phyloP scores from a whole-genome alignment of 2,888 invertebrate species.

The Leptopilina drosophilae region DNA sequence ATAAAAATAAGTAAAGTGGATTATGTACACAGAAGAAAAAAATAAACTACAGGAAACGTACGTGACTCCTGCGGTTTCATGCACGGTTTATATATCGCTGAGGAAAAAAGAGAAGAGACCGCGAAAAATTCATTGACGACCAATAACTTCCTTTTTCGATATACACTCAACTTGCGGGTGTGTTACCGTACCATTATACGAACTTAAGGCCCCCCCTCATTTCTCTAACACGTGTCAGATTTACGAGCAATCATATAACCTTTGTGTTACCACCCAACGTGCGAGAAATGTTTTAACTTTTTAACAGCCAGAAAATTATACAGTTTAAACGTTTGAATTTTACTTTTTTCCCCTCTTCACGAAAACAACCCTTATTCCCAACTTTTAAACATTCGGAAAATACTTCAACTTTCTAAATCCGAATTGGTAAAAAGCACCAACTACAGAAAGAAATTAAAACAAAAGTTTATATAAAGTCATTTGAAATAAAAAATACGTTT shows the following conservation, averaged over 20 bases:
- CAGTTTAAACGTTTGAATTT: neutral
- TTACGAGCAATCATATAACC: slow-evolving; percentile 34
- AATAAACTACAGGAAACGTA: neutral
- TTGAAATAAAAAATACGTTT: neutral
- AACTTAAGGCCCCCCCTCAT: slow-evolving; percentile 9
- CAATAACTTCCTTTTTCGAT: slow-evolving; percentile 40
- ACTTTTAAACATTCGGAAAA: too few species aligned
- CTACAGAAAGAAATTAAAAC: too few species aligned
- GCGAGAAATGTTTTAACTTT: slow-evolving; percentile 4
- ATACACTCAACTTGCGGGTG: slow-evolving; percentile 19
- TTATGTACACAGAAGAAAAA: neutral
- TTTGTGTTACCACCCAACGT: slow-evolving; percentile 23
- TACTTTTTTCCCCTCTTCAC: neutral
- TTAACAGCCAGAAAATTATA: slow-evolving; percentile 22
- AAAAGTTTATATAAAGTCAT: neutral
- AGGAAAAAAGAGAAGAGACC: neutral
- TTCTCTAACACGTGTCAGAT: slow-evolving; percentile 35
- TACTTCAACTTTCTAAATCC: neutral
- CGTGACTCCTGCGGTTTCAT: slow-evolving; percentile 22
- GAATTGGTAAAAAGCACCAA: too few species aligned
- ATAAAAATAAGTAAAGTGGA: neutral
- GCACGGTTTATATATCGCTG: neutral
- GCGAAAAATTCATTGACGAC: slow-evolving; percentile 24
- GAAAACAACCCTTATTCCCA: neutral
- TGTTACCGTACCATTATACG: slow-evolving; percentile 13